These are phyloP conservation scores for Montipora foliosa DNA, from an alignment of 64 coral and sea anemone genomes.

Conservation along the genomic window DNA sequence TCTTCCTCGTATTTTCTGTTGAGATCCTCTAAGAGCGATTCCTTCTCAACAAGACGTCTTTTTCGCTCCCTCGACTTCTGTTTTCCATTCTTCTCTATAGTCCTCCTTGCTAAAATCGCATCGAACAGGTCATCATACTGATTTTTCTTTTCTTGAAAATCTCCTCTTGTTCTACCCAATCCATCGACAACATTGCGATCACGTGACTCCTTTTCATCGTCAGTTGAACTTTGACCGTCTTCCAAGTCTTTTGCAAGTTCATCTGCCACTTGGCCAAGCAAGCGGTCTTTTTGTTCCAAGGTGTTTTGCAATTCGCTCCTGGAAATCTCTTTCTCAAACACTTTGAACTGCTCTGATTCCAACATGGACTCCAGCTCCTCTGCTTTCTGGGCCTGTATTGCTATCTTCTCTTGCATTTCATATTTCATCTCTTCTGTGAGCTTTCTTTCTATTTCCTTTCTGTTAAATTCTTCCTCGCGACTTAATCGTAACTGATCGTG, in stretches of 20 bases:
- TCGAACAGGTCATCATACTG: conserved; percentile 3
- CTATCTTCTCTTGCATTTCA: conserved; percentile 35
- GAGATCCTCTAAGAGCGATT: neutral
- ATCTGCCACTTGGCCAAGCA: conserved; percentile 24
- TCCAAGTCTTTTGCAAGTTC: conserved; percentile 73
- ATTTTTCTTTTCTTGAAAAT: neutral
- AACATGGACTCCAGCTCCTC: conserved; percentile 39
- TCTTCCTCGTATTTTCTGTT: conserved; percentile 10
- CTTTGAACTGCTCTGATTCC: conserved; percentile 29
- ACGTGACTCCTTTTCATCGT: conserved; percentile 45
- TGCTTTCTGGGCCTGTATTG: conserved; percentile 25
- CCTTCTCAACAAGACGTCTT: conserved; percentile 11
- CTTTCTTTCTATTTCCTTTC: conserved; percentile 35
- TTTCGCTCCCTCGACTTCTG: conserved; percentile 38
- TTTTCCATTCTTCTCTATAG: conserved; percentile 11
- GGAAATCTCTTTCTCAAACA: neutral
- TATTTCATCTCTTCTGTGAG: conserved; percentile 35
- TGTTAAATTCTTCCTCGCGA: conserved; percentile 32
- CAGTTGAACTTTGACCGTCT: conserved; percentile 48
- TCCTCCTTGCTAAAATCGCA: conserved; percentile 16
- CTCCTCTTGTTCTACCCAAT: neutral
- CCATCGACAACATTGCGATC: neutral
- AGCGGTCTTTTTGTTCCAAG: conserved; percentile 19
- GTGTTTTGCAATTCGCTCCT: conserved; percentile 16
- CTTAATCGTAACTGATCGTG: neutral